These are phyloP conservation scores for Calycopis cecrops DNA, from an alignment of 1,140 invertebrate species.

Conservation along the genomic window DNA sequence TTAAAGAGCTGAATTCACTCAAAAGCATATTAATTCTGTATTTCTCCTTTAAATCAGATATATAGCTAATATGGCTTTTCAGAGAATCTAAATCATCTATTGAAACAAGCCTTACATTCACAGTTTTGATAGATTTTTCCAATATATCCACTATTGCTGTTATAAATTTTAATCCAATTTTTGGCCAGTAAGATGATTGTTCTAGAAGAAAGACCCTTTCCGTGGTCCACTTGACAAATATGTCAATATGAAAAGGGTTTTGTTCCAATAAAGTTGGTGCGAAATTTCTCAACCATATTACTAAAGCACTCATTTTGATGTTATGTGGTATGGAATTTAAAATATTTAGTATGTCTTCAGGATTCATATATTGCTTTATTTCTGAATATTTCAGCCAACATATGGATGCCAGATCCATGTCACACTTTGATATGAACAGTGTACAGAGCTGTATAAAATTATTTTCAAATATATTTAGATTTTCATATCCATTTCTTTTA, in stretches of 20 bases:
- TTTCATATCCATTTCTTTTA: slow-evolving; percentile 44
- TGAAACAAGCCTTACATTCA: slow-evolving; percentile 52
- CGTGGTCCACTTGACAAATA: slow-evolving; percentile 63
- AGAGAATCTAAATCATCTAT: slow-evolving; percentile 60
- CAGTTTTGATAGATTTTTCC: slow-evolving; percentile 54
- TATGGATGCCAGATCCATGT: slow-evolving; percentile 62
- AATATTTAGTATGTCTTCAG: slow-evolving; percentile 45
- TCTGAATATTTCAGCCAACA: slow-evolving; percentile 63
- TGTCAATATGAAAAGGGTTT: slow-evolving; percentile 60
- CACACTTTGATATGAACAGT: slow-evolving; percentile 51
- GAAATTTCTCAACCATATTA: slow-evolving; percentile 61
- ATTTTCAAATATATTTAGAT: slow-evolving; percentile 47
- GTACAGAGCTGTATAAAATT: slow-evolving; percentile 48
- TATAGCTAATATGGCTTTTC: slow-evolving; percentile 53
- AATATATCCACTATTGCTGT: slow-evolving; percentile 50
- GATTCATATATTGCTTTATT: slow-evolving; percentile 33
- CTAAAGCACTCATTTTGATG: slow-evolving; percentile 56
- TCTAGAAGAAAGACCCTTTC: slow-evolving; percentile 59
- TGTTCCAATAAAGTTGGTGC: slow-evolving; percentile 51
- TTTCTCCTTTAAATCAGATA: slow-evolving; percentile 63
- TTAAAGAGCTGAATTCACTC: slow-evolving; percentile 55
- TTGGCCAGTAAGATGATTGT: slow-evolving; percentile 64
- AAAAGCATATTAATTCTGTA: slow-evolving; percentile 64
- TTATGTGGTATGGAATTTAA: slow-evolving; percentile 54
- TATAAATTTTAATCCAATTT: slow-evolving; percentile 64